phyloP scores from a whole-genome alignment of 2,797 vertebrate genomes.

The Ptychadena robeensis region DNA sequence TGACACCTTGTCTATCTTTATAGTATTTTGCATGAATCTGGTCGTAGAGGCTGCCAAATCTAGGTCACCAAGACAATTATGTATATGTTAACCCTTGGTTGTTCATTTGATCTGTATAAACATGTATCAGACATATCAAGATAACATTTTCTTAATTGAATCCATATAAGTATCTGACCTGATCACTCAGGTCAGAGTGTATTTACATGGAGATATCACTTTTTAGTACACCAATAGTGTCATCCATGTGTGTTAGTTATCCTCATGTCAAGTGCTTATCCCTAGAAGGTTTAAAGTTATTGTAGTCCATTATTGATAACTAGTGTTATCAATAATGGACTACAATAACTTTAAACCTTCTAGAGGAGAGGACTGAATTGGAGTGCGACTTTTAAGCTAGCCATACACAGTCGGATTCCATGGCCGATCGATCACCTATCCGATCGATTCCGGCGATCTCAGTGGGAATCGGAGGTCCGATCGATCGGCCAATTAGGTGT shows the following conservation, averaged over 20 bases:
- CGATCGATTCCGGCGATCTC: too few species aligned
- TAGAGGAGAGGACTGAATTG: background rate
- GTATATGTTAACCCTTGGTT: slow-evolving; percentile 23
- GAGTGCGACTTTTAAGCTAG: too few species aligned
- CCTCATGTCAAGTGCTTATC: background rate
- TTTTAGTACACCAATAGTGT: background rate
- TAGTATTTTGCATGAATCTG: slow-evolving; percentile 30
- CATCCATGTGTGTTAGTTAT: background rate
- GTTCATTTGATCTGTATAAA: background rate
- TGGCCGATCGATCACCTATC: too few species aligned
- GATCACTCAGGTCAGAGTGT: background rate
- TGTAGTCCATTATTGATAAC: background rate
- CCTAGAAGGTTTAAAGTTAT: background rate
- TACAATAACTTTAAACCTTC: background rate
- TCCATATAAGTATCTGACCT: background rate
- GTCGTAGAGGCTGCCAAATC: background rate
- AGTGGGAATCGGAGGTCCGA: too few species aligned
- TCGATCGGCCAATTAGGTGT: too few species aligned
- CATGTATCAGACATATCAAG: background rate
- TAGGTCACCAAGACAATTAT: slow-evolving; percentile 27
- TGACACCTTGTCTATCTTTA: slow-evolving; percentile 37
- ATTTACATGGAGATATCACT: background rate
- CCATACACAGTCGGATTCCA: too few species aligned
- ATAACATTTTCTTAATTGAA: background rate
- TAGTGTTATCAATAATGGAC: background rate